These are phyloP conservation scores for Smittia sp. DNA, from an alignment of 2,888 invertebrate species.

Conservation along the genomic window DNA sequence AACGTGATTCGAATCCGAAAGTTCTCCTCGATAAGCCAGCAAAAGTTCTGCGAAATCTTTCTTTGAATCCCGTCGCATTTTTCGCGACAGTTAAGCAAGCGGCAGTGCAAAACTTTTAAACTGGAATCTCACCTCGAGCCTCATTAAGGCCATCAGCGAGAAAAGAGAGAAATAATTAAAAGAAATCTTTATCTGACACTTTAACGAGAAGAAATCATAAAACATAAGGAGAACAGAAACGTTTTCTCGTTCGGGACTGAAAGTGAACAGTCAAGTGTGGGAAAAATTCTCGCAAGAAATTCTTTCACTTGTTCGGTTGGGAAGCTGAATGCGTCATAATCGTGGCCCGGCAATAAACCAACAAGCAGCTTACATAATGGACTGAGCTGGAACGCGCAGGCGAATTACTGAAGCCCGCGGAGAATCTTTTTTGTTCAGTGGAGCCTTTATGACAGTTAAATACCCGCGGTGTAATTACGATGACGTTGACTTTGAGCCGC, in stretches of 20 bases:
- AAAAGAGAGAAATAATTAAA: constrained; percentile 14
- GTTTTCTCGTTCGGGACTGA: not conserved
- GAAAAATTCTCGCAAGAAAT: constrained; percentile 32
- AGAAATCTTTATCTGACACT: constrained; percentile 39
- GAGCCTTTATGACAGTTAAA: constrained; percentile 30
- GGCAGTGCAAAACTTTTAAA: not conserved
- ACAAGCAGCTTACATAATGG: constrained; percentile 26
- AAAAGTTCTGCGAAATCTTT: not conserved
- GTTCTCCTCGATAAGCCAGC: constrained; percentile 9
- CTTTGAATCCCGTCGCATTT: not conserved
- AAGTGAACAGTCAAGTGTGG: constrained; percentile 40
- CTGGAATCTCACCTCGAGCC: constrained; percentile 7
- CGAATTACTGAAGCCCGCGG: constrained; percentile 17
- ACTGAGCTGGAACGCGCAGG: constrained; percentile 10
- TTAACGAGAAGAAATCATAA: constrained; percentile 28
- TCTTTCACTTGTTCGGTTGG: constrained; percentile 7
- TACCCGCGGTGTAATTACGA: constrained; percentile 17
- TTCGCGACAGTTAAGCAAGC: not conserved
- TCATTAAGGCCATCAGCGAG: constrained; percentile 29
- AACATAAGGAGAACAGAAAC: not conserved
- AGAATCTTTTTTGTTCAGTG: constrained; percentile 17
- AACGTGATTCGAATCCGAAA: not conserved
- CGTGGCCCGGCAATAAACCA: constrained; percentile 17
- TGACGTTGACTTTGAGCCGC: constrained; percentile 7
- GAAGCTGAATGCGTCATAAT: not conserved